Evolutionary conservation across 53 echinoderm and acorn worm species (phyloP), one percentile per base, ranked within the genome.

Genomic region (Holothuria scabra): DNA sequence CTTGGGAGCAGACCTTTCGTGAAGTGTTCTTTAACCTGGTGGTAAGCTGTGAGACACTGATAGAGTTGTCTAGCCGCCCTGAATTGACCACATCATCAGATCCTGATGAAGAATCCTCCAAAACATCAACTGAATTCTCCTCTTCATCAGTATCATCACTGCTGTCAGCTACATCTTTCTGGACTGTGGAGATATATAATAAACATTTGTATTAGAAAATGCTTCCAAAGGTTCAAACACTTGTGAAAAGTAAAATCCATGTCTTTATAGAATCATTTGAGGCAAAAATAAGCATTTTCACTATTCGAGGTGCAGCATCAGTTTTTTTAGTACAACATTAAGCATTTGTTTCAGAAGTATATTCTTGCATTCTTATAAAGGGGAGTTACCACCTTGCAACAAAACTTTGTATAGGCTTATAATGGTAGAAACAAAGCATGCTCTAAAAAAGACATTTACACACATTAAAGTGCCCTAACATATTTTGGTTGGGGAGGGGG

Each of bases 1-100:
- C 83, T 84, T 97, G 97, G 33, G 90, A 94, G 91, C 94, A 97
- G 52, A 97, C 94, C 69, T 94, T 97, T 28, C 79, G 85, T 8
- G 97, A 97, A 87, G 80, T 90, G n/a, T 88, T 94, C 31, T 85
- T 81, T 71, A 97, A 86, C 85, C 90, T 94, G 71, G 90, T 97
- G 37, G 91, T 85, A 34, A 90, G 57, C 38, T 92, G 94, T 12
- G 76, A 86, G 12, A 66, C 71, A 33, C 68, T 89, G 28, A 88
- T 65, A 28, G 84, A 80, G 26, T 85, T 59, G 65, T 92, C 87
- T 56, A 89, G 86, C 41, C 88, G 86, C 4, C 55, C 60, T 12
- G 94, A 75, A 30, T 83, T 56, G 14, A 85, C 89, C n/a, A 66
- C 86, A 22, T 94, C 94, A 7, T 94, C 91, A 46, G 93, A 89